A percentile compares a stretch with the other conserved stretches of the same genome.
Evolutionary conservation across 2,113 vertebrate species (phyloP).

Genomic region (Octodon degus): DNA sequence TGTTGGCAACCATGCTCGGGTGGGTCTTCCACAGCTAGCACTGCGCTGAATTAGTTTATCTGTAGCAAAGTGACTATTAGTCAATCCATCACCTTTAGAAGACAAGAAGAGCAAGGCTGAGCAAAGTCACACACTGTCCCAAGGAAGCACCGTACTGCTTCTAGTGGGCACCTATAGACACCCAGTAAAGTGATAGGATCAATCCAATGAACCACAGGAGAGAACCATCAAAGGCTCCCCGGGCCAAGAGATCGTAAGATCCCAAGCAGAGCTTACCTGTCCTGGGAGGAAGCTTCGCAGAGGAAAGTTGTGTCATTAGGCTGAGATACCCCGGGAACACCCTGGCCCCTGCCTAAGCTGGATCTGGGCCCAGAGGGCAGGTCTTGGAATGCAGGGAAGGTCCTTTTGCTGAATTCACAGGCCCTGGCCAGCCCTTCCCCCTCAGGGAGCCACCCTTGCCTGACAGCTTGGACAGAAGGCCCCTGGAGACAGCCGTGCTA

Average conservation of each 20-base stretch:
- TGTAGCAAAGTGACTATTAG: background rate
- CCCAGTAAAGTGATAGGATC: background rate
- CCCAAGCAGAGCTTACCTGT: background rate
- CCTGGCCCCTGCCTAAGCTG: background rate
- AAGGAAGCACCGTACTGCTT: background rate
- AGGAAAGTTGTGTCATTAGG: background rate
- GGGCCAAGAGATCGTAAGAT: background rate
- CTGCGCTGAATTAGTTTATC: background rate
- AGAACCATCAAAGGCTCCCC: background rate
- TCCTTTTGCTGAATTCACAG: background rate
- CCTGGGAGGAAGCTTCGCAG: background rate
- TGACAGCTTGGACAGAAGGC: background rate
- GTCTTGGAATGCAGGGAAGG: background rate
- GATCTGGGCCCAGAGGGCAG: background rate
- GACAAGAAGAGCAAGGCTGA: background rate
- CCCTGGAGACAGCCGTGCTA: background rate
- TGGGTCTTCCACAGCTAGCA: background rate
- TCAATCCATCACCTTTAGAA: background rate
- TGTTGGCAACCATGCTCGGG: background rate
- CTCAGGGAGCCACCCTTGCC: background rate
- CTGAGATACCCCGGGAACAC: background rate
- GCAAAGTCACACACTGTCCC: background rate
- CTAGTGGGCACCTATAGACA: background rate
- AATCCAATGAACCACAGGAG: background rate
- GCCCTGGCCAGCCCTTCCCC: background rate